phyloP scores from a whole-genome alignment of 2,113 vertebrate genomes.

The Hypanus sabinus region DNA sequence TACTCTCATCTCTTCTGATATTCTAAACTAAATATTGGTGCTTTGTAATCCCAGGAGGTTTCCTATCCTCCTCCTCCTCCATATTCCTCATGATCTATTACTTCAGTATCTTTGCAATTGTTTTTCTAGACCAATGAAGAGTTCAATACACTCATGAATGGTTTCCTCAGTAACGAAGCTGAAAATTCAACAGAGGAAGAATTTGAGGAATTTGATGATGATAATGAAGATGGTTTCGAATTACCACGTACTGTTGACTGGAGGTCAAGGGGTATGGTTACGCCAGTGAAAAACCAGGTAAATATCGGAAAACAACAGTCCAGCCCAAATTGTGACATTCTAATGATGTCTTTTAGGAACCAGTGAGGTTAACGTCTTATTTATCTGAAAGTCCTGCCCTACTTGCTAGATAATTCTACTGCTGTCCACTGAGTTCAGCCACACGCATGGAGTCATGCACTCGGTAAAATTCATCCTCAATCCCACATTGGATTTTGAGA shows the following conservation, averaged over 20 bases:
- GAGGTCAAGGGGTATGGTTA: not conserved
- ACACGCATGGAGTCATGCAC: no score
- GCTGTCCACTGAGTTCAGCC: no score
- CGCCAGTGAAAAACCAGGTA: constrained; percentile 4
- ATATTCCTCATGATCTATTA: not conserved
- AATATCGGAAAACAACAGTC: no score
- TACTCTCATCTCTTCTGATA: not conserved
- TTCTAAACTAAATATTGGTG: not conserved
- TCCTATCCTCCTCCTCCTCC: not conserved
- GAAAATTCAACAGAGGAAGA: not conserved
- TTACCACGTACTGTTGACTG: not conserved
- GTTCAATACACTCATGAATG: not conserved
- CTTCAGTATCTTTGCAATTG: not conserved
- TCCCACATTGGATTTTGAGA: no score
- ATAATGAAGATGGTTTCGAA: not conserved
- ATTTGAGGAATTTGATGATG: not conserved
- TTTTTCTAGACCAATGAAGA: constrained; percentile 41
- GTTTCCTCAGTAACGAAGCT: not conserved
- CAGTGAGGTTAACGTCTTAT: no score
- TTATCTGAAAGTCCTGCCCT: no score
- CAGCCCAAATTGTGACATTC: no score
- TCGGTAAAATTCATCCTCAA: no score
- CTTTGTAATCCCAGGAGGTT: not conserved
- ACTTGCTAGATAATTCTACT: no score
- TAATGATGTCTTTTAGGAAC: no score